Base-by-base conservation (phyloP, 2,888 invertebrate species). In the Nyleta sp. region DNA sequence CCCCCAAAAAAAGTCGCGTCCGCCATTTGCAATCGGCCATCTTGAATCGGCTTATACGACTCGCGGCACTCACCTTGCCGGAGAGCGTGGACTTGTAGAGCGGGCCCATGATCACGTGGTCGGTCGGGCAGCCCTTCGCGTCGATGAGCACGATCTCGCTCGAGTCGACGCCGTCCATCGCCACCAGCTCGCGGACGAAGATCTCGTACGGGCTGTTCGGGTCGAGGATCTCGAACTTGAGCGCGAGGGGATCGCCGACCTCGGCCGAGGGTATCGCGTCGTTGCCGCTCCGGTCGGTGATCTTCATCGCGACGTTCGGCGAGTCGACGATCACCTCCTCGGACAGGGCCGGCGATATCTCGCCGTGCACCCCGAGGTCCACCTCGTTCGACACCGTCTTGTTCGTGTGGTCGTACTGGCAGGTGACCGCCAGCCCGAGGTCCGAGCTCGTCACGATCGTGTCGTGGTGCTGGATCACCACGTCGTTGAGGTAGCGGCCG, bases 361-460 rank as follows among this genome's bases (percentile, higher is more conserved):
- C 97, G 68, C 97, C 97, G 81, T 95, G 95, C 65, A 98, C 97
- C 81, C 96, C 96, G 81, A 96, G 93, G 91, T 96, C 96, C 57
- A 97, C 96, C 91, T 97, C 97, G 91, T 97, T 98, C 72, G 97
- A 95, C 42, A 98, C 97, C 62, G 96, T 97, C 92, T 97, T 98
- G 91, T 98, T 98, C 84, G 97, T 97, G 85, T 98, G 92, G 90
- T 98, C 98, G 91, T 98, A 98, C 89, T 98, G 97, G 91, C 98
- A 98, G 82, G 97, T 96, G 75, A 98, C 97, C 50, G 97, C 97
- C 65, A 98, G 93, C 38, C 98, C 98, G 86, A 98, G 93, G 93
- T 98, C 98, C 55, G 97, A 96, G 80, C 96, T 97, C 81, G 98
- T 98, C 80, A 98, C 97, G 86, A 98, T 98, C 87, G 97, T 97